Evolutionary conservation across 2,797 vertebrate genomes (phyloP), one percentile per base, ranked within the genome.

Genomic region (Saxicola maurus): DNA sequence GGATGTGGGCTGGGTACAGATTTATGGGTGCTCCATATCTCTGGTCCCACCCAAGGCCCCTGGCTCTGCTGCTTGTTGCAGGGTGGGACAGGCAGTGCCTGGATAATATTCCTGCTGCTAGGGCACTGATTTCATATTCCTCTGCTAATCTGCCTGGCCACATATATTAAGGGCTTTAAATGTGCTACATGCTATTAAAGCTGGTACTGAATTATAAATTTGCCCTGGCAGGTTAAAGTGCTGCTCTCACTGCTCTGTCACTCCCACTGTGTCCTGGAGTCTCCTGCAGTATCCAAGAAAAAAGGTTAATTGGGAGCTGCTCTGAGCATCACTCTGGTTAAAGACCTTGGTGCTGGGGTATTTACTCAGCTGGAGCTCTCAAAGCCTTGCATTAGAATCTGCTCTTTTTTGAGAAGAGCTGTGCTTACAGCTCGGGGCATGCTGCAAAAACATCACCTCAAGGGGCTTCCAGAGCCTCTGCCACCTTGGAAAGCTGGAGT

Each of bases 171-270:
- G 80, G 62, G 27, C 71, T 83, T 86, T 71, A 87, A 89, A 78
- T 68, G 66, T 78, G 82, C 75, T 75, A 14, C n/a, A 78, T 81
- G 49, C 75, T 85, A 68, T 87, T 93, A 92, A 83, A 87, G 30
- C 66, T 87, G 74, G 6, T 66, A 4, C 12, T 87, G 76, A 94
- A 83, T 86, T 78, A 72, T 65, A 72, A 61, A 91, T 81, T 61
- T 37, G 33, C 61, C 84, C 79, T 74, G 68, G 9, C 40, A 76
- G 48, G 64, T 73, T 69, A 12, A 86, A 86, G 45, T 43, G 72
- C 72, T 67, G 40, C 31, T 73, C 51, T 73, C 35, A 0, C 82
- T 64, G 10, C 1, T 49, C 53, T 30, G 45, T 17, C 1, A 4
- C 40, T 77, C 42, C 59, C 3, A 11, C 17, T 24, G 1, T 9